These are phyloP conservation scores for Eubucco bourcierii DNA, from an alignment of 2,113 vertebrate species.

Conservation along the genomic window DNA sequence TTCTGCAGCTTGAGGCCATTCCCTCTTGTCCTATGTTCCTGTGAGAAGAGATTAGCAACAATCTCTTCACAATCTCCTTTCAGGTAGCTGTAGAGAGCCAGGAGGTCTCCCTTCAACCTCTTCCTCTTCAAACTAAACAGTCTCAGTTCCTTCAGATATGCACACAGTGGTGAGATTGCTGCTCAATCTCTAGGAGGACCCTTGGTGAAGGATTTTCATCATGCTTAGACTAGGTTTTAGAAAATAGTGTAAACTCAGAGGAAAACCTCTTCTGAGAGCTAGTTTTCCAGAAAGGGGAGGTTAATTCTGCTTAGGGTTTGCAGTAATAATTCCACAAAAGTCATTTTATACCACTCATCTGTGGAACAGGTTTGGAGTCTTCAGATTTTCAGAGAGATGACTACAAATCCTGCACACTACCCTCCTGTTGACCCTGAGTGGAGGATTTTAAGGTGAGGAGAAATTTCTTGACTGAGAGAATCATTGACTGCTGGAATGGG, in stretches of 20 bases:
- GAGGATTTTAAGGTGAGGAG: too few species aligned
- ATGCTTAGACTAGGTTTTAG: neutral
- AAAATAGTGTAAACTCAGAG: neutral
- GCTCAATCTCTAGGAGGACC: neutral
- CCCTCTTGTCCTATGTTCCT: too few species aligned
- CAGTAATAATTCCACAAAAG: neutral
- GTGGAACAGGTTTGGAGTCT: neutral
- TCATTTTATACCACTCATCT: neutral
- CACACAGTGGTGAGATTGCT: neutral
- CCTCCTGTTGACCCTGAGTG: neutral
- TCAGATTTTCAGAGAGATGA: neutral
- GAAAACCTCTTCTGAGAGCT: neutral
- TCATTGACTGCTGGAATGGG: too few species aligned
- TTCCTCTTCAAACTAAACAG: too few species aligned
- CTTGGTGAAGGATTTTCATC: neutral
- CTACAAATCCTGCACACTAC: neutral
- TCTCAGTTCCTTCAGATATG: neutral
- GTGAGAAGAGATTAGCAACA: too few species aligned
- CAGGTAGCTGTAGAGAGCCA: too few species aligned
- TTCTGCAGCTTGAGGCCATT: too few species aligned
- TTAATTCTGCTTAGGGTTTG: neutral
- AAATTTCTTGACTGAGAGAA: too few species aligned
- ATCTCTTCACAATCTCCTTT: too few species aligned
- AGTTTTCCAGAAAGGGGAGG: neutral
- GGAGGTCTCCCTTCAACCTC: too few species aligned